Evolutionary conservation across 2,797 vertebrate species (phyloP).

Genomic region (Tokudaia muenninki): DNA sequence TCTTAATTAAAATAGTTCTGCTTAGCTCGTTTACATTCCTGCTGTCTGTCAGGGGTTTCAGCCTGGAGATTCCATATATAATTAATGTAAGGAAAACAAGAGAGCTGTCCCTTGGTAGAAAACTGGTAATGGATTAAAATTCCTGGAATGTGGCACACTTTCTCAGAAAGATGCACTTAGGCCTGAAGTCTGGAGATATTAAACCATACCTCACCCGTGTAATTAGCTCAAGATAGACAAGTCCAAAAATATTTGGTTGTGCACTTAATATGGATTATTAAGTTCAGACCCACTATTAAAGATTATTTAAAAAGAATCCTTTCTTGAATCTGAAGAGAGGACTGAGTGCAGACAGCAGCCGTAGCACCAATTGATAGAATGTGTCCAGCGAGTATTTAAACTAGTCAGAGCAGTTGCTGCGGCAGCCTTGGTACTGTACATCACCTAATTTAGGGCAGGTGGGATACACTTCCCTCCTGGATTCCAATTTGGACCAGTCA

Average conservation of each 20-base stretch:
- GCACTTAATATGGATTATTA: conserved; percentile 55
- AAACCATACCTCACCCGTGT: conserved; percentile 57
- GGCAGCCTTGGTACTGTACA: neutral
- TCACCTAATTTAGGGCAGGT: neutral
- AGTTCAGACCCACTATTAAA: conserved; percentile 24
- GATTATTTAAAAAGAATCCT: conserved; percentile 19
- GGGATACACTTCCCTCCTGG: neutral
- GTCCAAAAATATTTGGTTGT: conserved; percentile 37
- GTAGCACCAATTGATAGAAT: neutral
- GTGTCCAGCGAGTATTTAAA: neutral
- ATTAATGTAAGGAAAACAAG: conserved; percentile 88
- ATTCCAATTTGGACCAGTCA: neutral
- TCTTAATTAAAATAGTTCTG: conserved; percentile 80
- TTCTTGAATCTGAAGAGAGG: conserved; percentile 7
- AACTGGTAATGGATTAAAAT: conserved; percentile 84
- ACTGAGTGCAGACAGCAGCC: neutral
- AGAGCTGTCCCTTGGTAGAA: conserved; percentile 80
- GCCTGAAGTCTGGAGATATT: conserved; percentile 53
- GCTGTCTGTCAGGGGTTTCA: conserved; percentile 84
- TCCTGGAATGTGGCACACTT: conserved; percentile 80
- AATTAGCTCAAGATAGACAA: conserved; percentile 64
- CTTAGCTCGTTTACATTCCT: conserved; percentile 83
- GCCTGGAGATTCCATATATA: conserved; percentile 84
- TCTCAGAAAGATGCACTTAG: conserved; percentile 76
- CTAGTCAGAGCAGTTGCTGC: neutral